Percentiles rank a stretch among this genome's conserved stretches.
Evolutionary conservation across 2,888 invertebrate species (phyloP).

Genomic region (Stenolophus ochropezus): DNA sequence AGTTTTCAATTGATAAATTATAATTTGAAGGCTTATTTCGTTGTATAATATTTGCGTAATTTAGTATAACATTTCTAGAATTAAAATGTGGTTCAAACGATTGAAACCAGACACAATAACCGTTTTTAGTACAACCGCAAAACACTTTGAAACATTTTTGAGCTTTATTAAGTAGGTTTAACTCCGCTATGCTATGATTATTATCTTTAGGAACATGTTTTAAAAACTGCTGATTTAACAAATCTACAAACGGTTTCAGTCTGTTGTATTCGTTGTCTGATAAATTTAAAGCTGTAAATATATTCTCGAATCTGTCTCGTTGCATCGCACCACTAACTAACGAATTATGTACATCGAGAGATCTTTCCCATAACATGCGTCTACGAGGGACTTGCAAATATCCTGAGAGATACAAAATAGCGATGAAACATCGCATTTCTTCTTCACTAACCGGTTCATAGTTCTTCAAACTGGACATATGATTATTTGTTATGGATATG

Average conservation of each 20-base stretch:
- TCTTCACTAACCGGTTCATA: slow-evolving; percentile 65
- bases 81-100: slow-evolving; percentile 18
- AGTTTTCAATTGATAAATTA: slow-evolving; percentile 49
- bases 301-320: slow-evolving; percentile 59
- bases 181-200: slow-evolving; percentile 63
- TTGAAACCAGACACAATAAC: slow-evolving; percentile 63
- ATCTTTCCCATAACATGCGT: slow-evolving; percentile 63
- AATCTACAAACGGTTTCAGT: slow-evolving; percentile 50
- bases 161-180: slow-evolving; percentile 62
- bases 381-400: slow-evolving; percentile 62
- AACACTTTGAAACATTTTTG: slow-evolving; percentile 61
- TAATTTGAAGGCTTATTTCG: slow-evolving; percentile 33
- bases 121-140: slow-evolving; percentile 62
- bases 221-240: slow-evolving; percentile 56
- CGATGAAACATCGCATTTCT: slow-evolving; percentile 63
- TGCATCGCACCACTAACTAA: slow-evolving; percentile 63
- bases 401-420: slow-evolving; percentile 62
- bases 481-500: slow-evolving; percentile 10
- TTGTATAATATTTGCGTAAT: slow-evolving; percentile 49
- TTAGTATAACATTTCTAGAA: slow-evolving; percentile 44
- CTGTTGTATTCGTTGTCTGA: slow-evolving; percentile 41
- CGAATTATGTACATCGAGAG: slow-evolving; percentile 61
- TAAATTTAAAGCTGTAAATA: slow-evolving; percentile 48
- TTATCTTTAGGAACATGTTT: slow-evolving; percentile 50
- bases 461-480: slow-evolving; percentile 6